Percentiles rank a stretch among this genome's conserved stretches.
Evolutionary conservation across 2,797 vertebrate species (phyloP).

Genomic region (Ispidina lecontei): DNA sequence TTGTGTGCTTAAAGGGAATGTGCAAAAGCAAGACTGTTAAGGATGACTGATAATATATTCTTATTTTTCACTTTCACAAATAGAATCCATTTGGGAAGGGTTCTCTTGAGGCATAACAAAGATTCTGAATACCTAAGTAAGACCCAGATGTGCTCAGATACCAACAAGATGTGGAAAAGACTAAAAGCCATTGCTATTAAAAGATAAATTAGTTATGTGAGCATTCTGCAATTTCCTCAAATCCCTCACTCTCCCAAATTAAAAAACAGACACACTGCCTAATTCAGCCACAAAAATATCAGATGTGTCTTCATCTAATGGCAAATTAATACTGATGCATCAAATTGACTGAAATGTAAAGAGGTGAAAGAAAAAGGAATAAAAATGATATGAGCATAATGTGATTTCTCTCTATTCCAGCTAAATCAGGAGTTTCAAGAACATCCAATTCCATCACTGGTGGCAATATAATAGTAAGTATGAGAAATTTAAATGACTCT

Average conservation of each 20-base stretch:
- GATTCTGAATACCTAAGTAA: conserved; percentile 3
- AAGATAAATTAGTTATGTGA: conserved; percentile 38
- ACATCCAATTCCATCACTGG: neutral
- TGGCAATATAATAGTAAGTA: neutral
- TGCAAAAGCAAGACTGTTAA: neutral
- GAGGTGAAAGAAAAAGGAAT: neutral
- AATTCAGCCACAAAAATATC: neutral
- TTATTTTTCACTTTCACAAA: conserved; percentile 12
- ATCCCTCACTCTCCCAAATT: conserved; percentile 25
- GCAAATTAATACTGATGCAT: conserved; percentile 15
- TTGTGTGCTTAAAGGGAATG: neutral
- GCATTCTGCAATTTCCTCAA: conserved; percentile 5
- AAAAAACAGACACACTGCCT: neutral
- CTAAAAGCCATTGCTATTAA: conserved; percentile 34
- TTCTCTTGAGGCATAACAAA: neutral
- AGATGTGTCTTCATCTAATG: conserved; percentile 15
- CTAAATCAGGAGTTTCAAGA: neutral
- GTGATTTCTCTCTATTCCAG: neutral
- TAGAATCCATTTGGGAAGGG: conserved; percentile 16
- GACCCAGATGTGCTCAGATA: conserved; percentile 8
- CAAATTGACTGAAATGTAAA: conserved; percentile 36
- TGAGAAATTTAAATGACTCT: neutral
- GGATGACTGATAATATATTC: conserved; percentile 17
- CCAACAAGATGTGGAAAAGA: conserved; percentile 12
- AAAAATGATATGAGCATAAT: neutral